Evolutionary conservation across 1,140 invertebrate species (phyloP), one percentile per base, ranked within the genome.

Genomic region (Colletes latitarsis): DNA sequence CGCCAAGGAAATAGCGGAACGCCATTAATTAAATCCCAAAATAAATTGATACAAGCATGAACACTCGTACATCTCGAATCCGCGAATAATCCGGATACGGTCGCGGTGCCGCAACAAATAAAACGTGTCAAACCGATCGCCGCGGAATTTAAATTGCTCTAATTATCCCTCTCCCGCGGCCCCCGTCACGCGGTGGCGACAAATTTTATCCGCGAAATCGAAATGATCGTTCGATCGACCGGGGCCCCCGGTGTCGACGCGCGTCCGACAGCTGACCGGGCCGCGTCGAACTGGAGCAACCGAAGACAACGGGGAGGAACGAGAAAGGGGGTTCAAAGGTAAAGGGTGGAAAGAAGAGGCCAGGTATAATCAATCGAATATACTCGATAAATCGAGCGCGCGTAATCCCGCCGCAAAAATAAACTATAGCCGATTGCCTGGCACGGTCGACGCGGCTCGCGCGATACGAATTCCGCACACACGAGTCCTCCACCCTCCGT

Each of bases 381-480:
- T 82, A 81, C 79, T 86, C 87, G 88, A 89, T 90, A 89, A 89
- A 89, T 90, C 86, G 89, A 83, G 74, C 76, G 84, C 66, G 73
- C 63, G 83, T 85, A 89, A 88, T 88, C 83, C 84, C 75, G 82
- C 85, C 75, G 71, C 62, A 87, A 89, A 88, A 89, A 87, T 88
- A 89, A 87, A 85, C 82, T 80, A 80, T 82, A 62, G 68, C 52
- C 85, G 83, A 85, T 85, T 86, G 84, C 77, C 70, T 67, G 60
- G 69, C 39, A 10, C 17, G 49, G 82, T 75, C 70, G 77, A 78
- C 67, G 67, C 68, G 69, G 58, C 49, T 74, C 62, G 52, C 43
- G 71, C 72, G 79, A 77, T 85, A 77, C 69, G 69, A 79, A 69
- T 63, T 77, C 73, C 74, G 49, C 55, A 69, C 55, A 76, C 53